Base-by-base conservation (phyloP, 2,888 invertebrate genomes). In the Cheilosia vulpina region DNA sequence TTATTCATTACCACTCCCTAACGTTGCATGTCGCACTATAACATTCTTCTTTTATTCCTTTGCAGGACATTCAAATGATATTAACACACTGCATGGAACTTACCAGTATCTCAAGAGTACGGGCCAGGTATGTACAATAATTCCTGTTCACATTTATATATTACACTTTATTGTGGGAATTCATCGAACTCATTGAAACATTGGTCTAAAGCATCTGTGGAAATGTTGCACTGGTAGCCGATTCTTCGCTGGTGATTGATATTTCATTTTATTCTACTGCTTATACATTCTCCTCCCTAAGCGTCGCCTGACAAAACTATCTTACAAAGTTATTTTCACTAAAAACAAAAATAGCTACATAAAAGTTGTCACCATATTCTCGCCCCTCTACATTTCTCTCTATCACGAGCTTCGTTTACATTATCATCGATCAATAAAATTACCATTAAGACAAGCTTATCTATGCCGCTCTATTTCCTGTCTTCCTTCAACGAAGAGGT, bases 71-170 rank as follows among this genome's bases (percentile, higher is more conserved):
- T 89, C 89, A 41, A 91, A 91, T 81, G 88, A 88, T 43, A 57
- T 88, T 27, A 92, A 92, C 58, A 90, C 91, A 11, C 88, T 92
- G 41, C 92, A 92, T 65, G 91, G 91, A 87, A 92, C 92, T 50
- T 92, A 91, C 87, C 93, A 94, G 89, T 93, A 94, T 82, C 90
- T 94, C 38, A 94, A 94, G 89, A 94, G 94, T 89, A 94, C 94
- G n/a, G 94, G 94, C 66, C 94, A 94, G 93, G 94, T 94, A 92
- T 93, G 92, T 90, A 38, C 55, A 66, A 81, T 65, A 27, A 76
- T 41, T 50, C 87, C 88, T 87, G 71, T 75, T 65, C 15, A 41
- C 7, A 57, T 43, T 73, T 81, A 81, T 68, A 4, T 88, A 87
- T 87, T 60, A 80, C 87, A 88, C 88, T 87, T 76, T 57, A 87